Evolutionary conservation across 2,888 invertebrate species (phyloP), one percentile per base, ranked within the genome.

Genomic region (Tanytarsus gracilentus): DNA sequence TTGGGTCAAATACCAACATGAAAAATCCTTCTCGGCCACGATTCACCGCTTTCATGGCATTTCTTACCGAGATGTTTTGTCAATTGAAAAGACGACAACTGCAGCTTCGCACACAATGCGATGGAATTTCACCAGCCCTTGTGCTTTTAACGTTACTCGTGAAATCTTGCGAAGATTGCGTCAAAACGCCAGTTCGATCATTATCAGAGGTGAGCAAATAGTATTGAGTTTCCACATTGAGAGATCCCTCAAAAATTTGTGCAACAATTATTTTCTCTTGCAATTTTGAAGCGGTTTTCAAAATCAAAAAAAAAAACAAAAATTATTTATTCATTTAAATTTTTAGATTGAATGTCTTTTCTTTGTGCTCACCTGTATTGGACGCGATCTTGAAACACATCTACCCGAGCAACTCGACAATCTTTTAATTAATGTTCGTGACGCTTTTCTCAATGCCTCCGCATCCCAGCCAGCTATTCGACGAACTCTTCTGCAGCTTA

Each of bases 41-140:
- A 62, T 84, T 81, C 69, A 87, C 85, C 69, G 88, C 90, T 65
- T 92, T 90, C 77, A 89, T 92, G 79, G 86, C 86, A 72, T 90
- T 91, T 77, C 78, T 92, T 64, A 87, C 89, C 67, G 91, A 92
- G 79, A 88, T 92, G 84, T 90, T 89, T 74, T 86, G 88, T 71
- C 88, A 89, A 79, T 74, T 91, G 68, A 88, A 91, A 71, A 70
- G 80, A 70, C 71, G 81, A 71, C 76, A 83, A 75, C 72, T 80
- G 72, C 76, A 79, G 72, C 64, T 77, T 74, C 68, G 75, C 69
- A 69, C 74, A 69, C 72, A 78, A 73, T 76, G 78, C 72, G 74
- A 76, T 68, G 79, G 81, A 50, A 78, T 81, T 55, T 80, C 82
- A 18, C 85, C 85, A 1, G 85, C 86, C 2, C 77, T 87, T 66